Evolutionary conservation across 2,888 invertebrate species (phyloP).

Genomic region (Gandaritis pyraliata): DNA sequence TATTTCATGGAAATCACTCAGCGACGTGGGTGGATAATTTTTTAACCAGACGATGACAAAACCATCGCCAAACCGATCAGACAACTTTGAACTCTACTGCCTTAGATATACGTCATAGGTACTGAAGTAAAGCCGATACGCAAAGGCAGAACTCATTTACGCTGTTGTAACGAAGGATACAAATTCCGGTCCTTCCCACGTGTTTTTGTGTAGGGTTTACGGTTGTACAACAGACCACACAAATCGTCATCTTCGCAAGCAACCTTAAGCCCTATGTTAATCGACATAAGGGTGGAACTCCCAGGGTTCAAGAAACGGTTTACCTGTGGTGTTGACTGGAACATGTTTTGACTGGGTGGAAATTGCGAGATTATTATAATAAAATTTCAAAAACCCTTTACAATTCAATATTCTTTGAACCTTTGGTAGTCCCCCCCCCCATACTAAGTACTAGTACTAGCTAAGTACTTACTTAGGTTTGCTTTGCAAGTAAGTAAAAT

Average conservation of each 20-base stretch:
- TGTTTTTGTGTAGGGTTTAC: conserved; percentile 48
- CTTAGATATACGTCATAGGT: neutral
- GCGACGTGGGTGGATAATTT: conserved; percentile 26
- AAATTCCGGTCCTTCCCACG: conserved; percentile 61
- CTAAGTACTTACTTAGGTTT: too few relatives aligned
- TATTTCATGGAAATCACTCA: conserved; percentile 18
- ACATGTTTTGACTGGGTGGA: conserved; percentile 16
- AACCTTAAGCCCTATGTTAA: conserved; percentile 10
- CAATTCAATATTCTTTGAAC: neutral
- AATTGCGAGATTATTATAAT: conserved; percentile 21
- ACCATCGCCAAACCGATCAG: neutral
- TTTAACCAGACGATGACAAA: conserved; percentile 16
- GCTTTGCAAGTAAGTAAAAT: too few relatives aligned
- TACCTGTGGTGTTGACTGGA: conserved; percentile 8
- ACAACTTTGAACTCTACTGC: conserved; percentile 12
- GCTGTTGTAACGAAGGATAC: conserved; percentile 47
- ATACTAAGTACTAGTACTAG: too few relatives aligned
- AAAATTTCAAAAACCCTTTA: conserved; percentile 11
- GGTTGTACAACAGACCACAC: conserved; percentile 45
- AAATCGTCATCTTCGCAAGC: conserved; percentile 32
- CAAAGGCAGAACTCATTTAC: conserved; percentile 17
- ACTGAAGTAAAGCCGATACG: conserved; percentile 5
- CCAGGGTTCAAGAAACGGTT: conserved; percentile 1
- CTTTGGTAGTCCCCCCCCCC: neutral
- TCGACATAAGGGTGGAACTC: neutral